Evolutionary conservation across 2,888 invertebrate genomes (phyloP), one percentile per base, ranked within the genome.

Genomic region (Hyposoter dolosus): DNA sequence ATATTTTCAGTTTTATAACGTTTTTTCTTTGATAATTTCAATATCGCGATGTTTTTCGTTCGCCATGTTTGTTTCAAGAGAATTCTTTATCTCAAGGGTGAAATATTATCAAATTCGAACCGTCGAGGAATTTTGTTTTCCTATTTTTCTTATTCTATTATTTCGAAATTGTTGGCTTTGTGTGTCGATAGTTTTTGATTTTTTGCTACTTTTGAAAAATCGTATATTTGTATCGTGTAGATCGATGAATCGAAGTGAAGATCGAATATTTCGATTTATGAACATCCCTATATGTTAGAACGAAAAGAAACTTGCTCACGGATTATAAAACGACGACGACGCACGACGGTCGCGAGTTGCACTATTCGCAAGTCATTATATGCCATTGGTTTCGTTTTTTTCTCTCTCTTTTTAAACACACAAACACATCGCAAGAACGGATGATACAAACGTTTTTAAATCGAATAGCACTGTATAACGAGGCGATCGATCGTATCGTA

Each of bases 281-380:
- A 10, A 63, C 63, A 15, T 45, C 43, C 43, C 68, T 28, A 12
- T 45, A 15, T 47, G 15, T 19, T 12, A 28, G 32, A 65, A 40
- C n/a, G 19, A 65, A 65, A 65, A 35, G 40, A 65, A 28, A 47
- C 32, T 28, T 32, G 23, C 63, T 79, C 68, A 71, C 68, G 74
- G 47, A 65, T 74, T 66, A 60, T 69, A 69, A 68, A 19, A 79
- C 66, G 65, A 65, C 81, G 56, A 72, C 45, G 43, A 71, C 63
- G 69, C 69, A 15, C 23, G 71, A 76, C 71, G 45, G 32, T 78
- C 72, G 83, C 66, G 47, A 35, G 45, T 50, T 63, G 47, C 68
- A 63, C 82, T 74, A 82, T 77, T 78, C 82, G 85, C 82, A 82
- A 85, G 82, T 85, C 85, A 84, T 82, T 82, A 83, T n/a, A 47